phyloP scores from a whole-genome alignment of 1,140 invertebrate species.

The Tetramorium parvispinum region DNA sequence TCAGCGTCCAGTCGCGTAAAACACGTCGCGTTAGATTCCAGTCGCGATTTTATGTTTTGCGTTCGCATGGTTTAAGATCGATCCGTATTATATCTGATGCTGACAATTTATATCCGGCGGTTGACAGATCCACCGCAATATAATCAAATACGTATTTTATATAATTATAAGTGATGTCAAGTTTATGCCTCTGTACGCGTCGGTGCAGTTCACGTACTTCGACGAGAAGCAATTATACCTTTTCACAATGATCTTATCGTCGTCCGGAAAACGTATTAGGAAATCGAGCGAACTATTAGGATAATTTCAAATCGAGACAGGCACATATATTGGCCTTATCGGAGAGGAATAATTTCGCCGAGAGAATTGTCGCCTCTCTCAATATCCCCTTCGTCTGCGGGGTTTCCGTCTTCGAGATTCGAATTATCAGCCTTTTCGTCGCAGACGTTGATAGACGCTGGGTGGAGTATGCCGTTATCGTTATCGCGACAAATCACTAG shows the following conservation, averaged over 20 bases:
- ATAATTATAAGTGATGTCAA: neutral
- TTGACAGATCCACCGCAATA: neutral
- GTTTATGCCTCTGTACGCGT: neutral
- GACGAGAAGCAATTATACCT: neutral
- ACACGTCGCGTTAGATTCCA: slow-evolving; percentile 15
- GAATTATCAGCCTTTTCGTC: slow-evolving; percentile 48
- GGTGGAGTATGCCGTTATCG: slow-evolving; percentile 26
- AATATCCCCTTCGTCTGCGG: neutral
- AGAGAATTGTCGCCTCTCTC: neutral
- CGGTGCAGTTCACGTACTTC: neutral
- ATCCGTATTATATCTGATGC: neutral
- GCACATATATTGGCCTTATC: slow-evolving; percentile 19
- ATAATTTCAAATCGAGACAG: neutral
- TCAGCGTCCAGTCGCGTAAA: slow-evolving; percentile 11
- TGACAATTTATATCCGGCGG: slow-evolving; percentile 14
- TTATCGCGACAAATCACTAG: slow-evolving; percentile 55
- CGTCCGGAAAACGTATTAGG: neutral
- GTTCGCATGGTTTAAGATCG: slow-evolving; percentile 26
- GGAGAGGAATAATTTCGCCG: slow-evolving; percentile 18
- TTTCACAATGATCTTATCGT: neutral
- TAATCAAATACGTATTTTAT: neutral
- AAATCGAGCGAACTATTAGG: neutral
- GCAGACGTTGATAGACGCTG: slow-evolving; percentile 38
- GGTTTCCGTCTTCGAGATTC: slow-evolving; percentile 6
- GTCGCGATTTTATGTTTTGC: slow-evolving; percentile 11